Conservation (phyloP, 2,797 vertebrate genomes). For the Amblyraja radiata region DNA sequence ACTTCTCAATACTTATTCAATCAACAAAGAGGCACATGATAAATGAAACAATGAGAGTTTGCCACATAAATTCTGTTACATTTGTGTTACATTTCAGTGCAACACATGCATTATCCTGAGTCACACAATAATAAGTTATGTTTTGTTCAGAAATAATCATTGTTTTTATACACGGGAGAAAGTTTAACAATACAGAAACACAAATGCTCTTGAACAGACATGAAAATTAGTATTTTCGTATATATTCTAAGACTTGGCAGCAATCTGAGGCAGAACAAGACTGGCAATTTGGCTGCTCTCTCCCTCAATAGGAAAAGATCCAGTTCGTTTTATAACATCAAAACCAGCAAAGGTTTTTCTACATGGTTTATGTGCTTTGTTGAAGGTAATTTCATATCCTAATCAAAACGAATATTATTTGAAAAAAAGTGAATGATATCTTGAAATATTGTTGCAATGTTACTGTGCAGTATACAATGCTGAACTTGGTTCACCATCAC, state of each 20-base stretch:
- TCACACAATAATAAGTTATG: not conserved
- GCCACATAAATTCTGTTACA: too few species aligned
- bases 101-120: not conserved
- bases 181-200: not conserved
- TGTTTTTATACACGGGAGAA: not conserved
- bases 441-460: not conserved
- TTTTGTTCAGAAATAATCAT: conserved; percentile 9
- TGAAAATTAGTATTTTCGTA: not conserved
- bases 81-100: not conserved
- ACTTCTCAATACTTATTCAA: not conserved
- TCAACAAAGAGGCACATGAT: not conserved
- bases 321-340: not conserved
- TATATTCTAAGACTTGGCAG: not conserved
- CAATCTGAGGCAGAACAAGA: not conserved
- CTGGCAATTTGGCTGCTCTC: not conserved
- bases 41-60: too few species aligned
- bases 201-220: not conserved
- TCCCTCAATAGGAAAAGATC: not conserved
- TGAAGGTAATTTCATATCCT: not conserved
- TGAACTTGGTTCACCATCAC: not conserved
- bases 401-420: not conserved
- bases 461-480: not conserved
- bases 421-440: not conserved
- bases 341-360: not conserved
- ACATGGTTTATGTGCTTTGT: not conserved